Evolutionary conservation across 2,888 invertebrate species (phyloP), one percentile per base, ranked within the genome.

Genomic region (Carabus problematicus): DNA sequence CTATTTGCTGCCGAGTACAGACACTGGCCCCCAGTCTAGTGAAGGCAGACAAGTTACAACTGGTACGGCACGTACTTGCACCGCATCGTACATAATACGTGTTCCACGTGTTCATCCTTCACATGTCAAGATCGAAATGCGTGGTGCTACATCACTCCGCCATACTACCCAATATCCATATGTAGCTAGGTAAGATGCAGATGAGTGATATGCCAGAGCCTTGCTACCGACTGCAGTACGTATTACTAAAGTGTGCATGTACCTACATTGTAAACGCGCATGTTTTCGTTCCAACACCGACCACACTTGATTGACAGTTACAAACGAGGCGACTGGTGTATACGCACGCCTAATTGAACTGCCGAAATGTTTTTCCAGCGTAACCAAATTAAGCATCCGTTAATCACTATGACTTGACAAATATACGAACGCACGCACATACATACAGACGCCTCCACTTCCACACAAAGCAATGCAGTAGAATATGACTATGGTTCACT

Each of bases 251-350:
- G 29, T 29, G 29, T 29, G 2, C 3, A 29, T 6, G 29, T 29
- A 29, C 6, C 29, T 29, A 29, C 29, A 29, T 29, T 29, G 29
- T 29, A 29, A 29, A 29, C 6, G 29, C 6, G 29, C 6, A 29
- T 29, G 29, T 29, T 45, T 45, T 14, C n/a, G 45, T 45, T 3
- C 2, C n/a, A 14, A 14, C n/a, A 12, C 45, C 45, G 45, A 45
- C 45, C 45, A 12, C n/a, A 12, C 3, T 39, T 66, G 66, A 66
- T 14, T 66, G 66, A 66, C 66, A 66, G 66, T 66, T 58, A 66
- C 66, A 66, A 66, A 66, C 66, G 66, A 66, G 56, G 39, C 52
- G 18, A 16, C 14, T n/a, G 54, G 40, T 56, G 47, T 58, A 54
- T 55, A 41, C 43, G 18, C 55, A 29, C 54, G 58, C 14, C 66